These are phyloP conservation scores for Porites lobata DNA, from an alignment of 92 coral and sea anemone species.

Conservation along the genomic window DNA sequence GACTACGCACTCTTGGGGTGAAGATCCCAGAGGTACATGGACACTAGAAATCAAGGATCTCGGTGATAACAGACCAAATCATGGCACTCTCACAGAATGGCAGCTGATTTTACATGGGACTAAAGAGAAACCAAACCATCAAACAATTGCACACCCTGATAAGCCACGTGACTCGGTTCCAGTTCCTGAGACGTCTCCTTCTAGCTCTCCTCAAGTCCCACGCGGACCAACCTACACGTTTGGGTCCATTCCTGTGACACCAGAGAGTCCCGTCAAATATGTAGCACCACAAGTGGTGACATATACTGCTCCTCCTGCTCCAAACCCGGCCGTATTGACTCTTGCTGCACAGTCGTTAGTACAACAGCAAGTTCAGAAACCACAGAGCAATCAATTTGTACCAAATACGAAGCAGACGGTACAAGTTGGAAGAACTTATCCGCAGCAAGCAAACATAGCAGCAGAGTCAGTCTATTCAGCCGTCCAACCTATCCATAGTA, in stretches of 20 bases:
- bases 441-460: conserved; percentile 48
- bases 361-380: conserved; percentile 35
- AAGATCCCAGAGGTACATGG: conserved; percentile 99
- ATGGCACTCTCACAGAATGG: conserved; percentile 95
- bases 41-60: conserved; percentile 95
- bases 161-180: conserved; percentile 83
- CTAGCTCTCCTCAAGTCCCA: conserved; percentile 70
- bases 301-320: conserved; percentile 36
- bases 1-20: conserved; percentile 99
- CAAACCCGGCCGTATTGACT: conserved; percentile 37
- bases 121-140: conserved; percentile 91
- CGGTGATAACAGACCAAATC: conserved; percentile 88
- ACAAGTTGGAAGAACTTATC: conserved; percentile 8
- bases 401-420: conserved; percentile 19
- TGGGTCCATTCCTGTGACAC: conserved; percentile 56
- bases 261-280: conserved; percentile 41
- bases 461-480: conserved; percentile 36
- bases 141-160: conserved; percentile 79
- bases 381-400: conserved; percentile 29
- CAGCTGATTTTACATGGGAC: conserved; percentile 97
- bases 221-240: conserved; percentile 91
- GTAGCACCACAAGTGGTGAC: conserved; percentile 37
- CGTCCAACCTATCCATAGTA: conserved; percentile 37
- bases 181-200: conserved; percentile 74
- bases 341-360: conserved; percentile 49